Percentiles rank a stretch among this genome's conserved stretches.
Conservation (phyloP, 2,113 vertebrate genomes). For the Thunnus maccoyii region DNA sequence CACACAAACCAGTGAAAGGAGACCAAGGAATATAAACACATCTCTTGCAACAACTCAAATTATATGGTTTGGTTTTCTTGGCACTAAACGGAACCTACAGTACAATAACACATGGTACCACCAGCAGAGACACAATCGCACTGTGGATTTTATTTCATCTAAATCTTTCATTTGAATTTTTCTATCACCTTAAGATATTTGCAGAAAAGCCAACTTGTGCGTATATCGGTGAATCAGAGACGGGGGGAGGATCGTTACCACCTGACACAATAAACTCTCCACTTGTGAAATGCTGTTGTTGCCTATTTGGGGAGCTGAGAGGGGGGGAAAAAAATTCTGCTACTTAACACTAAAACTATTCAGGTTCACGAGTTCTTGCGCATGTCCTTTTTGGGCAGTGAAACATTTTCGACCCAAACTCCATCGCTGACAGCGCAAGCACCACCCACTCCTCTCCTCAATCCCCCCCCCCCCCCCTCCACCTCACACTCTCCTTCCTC, state of each 20-base stretch:
- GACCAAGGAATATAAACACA: conserved; percentile 16
- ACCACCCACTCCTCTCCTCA: conserved; percentile 23
- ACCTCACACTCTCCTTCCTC: conserved; percentile 25
- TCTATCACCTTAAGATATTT: background rate
- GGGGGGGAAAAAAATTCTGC: conserved; percentile 8
- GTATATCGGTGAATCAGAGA: conserved; percentile 36
- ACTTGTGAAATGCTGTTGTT: conserved; percentile 53
- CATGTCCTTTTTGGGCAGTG: conserved; percentile 85
- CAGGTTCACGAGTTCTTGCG: conserved; percentile 44
- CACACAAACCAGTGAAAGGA: conserved; percentile 5
- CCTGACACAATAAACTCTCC: conserved; percentile 19
- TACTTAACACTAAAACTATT: conserved; percentile 72
- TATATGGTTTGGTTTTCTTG: background rate
- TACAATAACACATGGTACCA: background rate
- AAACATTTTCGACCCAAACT: conserved; percentile 67
- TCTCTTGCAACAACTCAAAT: conserved; percentile 7
- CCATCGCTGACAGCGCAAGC: conserved; percentile 30
- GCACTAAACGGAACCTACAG: background rate
- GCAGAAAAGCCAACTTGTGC: background rate
- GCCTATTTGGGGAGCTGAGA: conserved; percentile 50
- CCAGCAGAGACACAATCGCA: background rate
- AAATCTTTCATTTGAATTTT: background rate
- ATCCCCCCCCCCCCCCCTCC: background rate
- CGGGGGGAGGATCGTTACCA: conserved; percentile 15
- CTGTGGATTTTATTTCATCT: background rate